phyloP scores from a whole-genome alignment of 53 echinoderm and acorn worm species.

The Apostichopus leukothele region DNA sequence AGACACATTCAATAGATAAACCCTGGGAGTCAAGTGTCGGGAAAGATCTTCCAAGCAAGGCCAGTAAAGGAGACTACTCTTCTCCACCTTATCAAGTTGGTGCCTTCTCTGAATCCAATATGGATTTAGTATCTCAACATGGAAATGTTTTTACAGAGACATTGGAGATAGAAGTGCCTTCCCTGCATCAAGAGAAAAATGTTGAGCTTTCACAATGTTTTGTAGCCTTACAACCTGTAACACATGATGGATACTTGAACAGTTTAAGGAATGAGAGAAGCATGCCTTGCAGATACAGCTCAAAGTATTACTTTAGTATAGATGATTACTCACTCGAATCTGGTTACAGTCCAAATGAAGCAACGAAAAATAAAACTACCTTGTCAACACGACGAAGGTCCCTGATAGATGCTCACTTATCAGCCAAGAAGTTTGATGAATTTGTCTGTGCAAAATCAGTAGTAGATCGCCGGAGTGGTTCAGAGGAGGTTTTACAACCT shows the following conservation, averaged over 20 bases:
- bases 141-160: not conserved
- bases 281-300: constrained; percentile 13
- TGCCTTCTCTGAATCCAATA: constrained; percentile 29
- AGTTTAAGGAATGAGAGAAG: not conserved
- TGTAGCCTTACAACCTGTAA: not conserved
- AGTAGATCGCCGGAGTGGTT: not conserved
- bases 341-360: not conserved
- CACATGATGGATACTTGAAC: not conserved
- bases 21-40: not conserved
- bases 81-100: constrained; percentile 9
- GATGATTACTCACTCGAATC: not conserved
- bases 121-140: not conserved
- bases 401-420: constrained; percentile 24
- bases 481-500: not conserved
- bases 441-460: not conserved
- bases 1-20: not conserved
- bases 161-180: constrained; percentile 21
- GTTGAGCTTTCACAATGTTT: not conserved
- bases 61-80: not conserved
- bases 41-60: constrained; percentile 15
- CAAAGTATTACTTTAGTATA: constrained; percentile 42
- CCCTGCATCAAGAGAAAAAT: not conserved
- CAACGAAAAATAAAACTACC: no score
- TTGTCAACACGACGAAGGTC: constrained; percentile 1
- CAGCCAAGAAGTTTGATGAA: constrained; percentile 32